phyloP scores from a whole-genome alignment of 2,797 vertebrate genomes.

The Poeciliopsis presidionis region DNA sequence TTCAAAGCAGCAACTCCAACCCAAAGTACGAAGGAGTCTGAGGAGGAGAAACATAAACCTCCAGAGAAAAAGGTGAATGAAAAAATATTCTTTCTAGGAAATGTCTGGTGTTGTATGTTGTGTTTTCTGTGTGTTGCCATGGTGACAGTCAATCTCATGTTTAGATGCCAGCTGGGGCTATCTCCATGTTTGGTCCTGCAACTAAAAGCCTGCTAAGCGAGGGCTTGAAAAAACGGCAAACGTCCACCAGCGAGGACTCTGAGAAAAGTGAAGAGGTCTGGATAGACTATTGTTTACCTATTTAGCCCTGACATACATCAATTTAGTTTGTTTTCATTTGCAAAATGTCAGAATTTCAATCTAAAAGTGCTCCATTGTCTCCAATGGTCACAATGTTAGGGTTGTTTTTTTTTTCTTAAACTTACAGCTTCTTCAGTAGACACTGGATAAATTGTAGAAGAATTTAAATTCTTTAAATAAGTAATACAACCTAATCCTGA shows the following conservation, averaged over 20 bases:
- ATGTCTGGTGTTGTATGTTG: no score
- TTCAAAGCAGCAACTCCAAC: conserved; percentile 39
- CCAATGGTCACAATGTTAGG: neutral
- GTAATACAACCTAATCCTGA: neutral
- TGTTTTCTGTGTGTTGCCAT: neutral
- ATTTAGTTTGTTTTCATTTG: conserved; percentile 43
- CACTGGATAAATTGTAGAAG: neutral
- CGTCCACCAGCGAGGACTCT: conserved; percentile 76
- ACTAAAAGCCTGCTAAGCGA: conserved; percentile 81
- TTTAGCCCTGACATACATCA: conserved; percentile 17
- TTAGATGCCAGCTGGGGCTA: conserved; percentile 81
- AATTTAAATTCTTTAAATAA: neutral
- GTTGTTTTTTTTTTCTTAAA: neutral
- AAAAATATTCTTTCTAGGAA: neutral
- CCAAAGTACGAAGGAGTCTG: conserved; percentile 59
- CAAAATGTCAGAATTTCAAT: conserved; percentile 3
- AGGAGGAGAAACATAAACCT: conserved; percentile 59
- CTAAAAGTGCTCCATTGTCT: neutral
- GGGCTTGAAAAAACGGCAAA: conserved; percentile 72
- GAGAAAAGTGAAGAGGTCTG: conserved; percentile 80
- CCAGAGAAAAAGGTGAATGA: conserved; percentile 80
- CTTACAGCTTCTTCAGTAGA: neutral
- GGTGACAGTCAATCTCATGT: conserved; percentile 27
- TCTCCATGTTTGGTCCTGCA: conserved; percentile 82
- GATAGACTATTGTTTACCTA: conserved; percentile 30